These are phyloP conservation scores for Acanthiza pusilla DNA, from an alignment of 2,797 vertebrate species.

Conservation along the genomic window DNA sequence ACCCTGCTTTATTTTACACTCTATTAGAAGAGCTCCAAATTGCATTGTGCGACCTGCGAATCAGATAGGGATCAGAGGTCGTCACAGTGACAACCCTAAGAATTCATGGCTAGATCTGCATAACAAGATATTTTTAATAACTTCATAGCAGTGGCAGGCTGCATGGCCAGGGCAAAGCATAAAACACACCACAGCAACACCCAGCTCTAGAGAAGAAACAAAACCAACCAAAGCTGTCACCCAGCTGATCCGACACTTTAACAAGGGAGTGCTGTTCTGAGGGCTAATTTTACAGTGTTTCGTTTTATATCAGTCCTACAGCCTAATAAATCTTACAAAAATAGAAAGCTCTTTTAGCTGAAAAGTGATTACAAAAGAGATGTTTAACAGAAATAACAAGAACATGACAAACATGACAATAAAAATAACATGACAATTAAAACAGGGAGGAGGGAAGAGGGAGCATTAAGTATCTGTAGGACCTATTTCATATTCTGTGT, in stretches of 20 bases:
- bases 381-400: not conserved
- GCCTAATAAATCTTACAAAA: not conserved
- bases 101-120: slow-evolving; percentile 48
- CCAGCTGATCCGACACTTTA: not conserved
- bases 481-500: not conserved
- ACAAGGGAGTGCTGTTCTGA: not conserved
- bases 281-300: not conserved
- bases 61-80: slow-evolving; percentile 27
- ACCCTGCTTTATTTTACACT: slow-evolving; percentile 46
- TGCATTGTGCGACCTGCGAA: slow-evolving; percentile 25
- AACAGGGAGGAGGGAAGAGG: not conserved
- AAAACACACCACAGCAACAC: not conserved
- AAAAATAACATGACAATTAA: not conserved
- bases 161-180: not conserved
- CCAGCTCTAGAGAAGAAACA: not conserved
- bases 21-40: slow-evolving; percentile 59
- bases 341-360: not conserved
- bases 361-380: not conserved
- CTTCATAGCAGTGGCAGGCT: not conserved
- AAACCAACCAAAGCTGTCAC: not conserved
- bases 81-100: slow-evolving; percentile 2
- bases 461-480: not conserved
- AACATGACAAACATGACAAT: not conserved
- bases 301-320: not conserved
- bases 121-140: slow-evolving; percentile 58